These are phyloP conservation scores for Lytechinus variegatus DNA, from an alignment of 35 echinoderm and acorn worm species.

Conservation along the genomic window DNA sequence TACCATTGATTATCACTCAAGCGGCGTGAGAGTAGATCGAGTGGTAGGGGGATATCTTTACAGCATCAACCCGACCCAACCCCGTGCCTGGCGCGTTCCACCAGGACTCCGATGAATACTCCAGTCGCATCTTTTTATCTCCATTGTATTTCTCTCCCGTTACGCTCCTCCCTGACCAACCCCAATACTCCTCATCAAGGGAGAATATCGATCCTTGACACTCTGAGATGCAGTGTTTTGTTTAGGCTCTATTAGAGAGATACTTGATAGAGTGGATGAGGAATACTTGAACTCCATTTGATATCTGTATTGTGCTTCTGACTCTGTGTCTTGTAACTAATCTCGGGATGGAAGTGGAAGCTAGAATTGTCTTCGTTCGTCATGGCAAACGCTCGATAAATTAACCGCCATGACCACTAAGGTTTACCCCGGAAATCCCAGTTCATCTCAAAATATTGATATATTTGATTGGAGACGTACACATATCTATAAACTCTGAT, in stretches of 20 bases:
- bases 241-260: not conserved
- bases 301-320: not conserved
- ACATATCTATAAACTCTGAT: too few relatives aligned
- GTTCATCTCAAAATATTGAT: too few relatives aligned
- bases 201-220: not conserved
- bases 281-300: constrained; percentile 13
- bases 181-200: not conserved
- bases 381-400: not conserved
- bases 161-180: not conserved
- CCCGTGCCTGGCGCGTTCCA: not conserved
- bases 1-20: constrained; percentile 37
- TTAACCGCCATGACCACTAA: not conserved
- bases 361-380: not conserved
- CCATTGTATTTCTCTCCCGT: not conserved
- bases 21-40: constrained; percentile 15
- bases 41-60: not conserved
- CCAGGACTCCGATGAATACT: not conserved
- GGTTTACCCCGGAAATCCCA: too few relatives aligned
- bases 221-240: not conserved
- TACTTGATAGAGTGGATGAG: not conserved
- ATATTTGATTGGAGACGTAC: too few relatives aligned
- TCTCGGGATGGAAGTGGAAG: not conserved
- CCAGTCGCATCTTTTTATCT: constrained; percentile 11
- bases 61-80: not conserved
- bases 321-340: not conserved